Evolutionary conservation across 2,888 invertebrate species (phyloP), one percentile per base, ranked within the genome.

Genomic region (Smittia aterrima): DNA sequence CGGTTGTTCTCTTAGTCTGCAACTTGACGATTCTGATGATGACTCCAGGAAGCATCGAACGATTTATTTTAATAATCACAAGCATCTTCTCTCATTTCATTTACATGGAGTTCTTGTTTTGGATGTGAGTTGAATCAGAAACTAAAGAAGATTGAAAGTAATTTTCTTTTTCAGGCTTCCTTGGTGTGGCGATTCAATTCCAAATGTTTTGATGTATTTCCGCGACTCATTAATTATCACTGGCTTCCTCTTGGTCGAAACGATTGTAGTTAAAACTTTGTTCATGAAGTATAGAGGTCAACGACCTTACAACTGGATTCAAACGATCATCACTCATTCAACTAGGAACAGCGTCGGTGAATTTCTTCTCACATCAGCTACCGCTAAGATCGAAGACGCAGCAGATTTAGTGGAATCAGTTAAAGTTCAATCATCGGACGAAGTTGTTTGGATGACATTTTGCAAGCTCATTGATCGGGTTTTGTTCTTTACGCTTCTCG

Each of bases 81-180:
- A 88, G 87, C 78, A 83, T 90, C n/a, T 84, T 88, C 62, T 85
- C 85, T 13, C 89, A 90, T 78, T 85, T 88, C 75, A 79, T 85
- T 24, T 87, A 86, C 78, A 80, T 89, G 1, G 86, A 86, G 66
- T 86, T 87, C 79, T 81, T 90, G n/a, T 85, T 86, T 16, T 87
- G 86, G 82, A 82, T 85, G 87, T 87, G 81, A 81, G 82, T 79
- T 75, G 20, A 38, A 66, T 16, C 2, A 25, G 24, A 66, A 11
- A 18, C 22, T 62, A n/a, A 22, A 4, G n/a, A 3, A 20, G 54
- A 20, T 38, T 7, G 2, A 1, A 22, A 53, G 25, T 20, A 16
- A 9, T 54, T 20, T 38, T 13, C 1, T 53, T 16, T 27, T 70
- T 18, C 4, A 70, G 70, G 54, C 6, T 54, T 4, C 70, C 70